These are phyloP conservation scores for Euplexia lucipara DNA, from an alignment of 2,888 invertebrate genomes.

Conservation along the genomic window DNA sequence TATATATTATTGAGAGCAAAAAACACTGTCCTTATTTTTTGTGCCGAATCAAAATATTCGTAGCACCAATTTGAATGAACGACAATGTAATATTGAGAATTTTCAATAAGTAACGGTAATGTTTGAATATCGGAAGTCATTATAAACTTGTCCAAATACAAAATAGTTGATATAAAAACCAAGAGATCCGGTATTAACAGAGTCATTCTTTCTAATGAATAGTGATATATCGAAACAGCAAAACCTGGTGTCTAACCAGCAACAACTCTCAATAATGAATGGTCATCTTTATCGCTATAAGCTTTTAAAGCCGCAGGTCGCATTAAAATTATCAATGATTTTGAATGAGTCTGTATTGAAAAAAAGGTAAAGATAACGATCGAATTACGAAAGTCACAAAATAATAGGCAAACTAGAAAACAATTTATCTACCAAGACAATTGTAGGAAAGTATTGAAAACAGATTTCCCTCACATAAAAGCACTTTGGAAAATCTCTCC, in stretches of 20 bases:
- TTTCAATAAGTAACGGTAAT: conserved; percentile 45
- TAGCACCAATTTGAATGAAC: conserved; percentile 27
- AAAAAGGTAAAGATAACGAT: not conserved
- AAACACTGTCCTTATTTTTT: conserved; percentile 50
- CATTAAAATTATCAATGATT: not conserved
- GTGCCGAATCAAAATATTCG: conserved; percentile 39
- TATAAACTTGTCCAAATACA: conserved; percentile 46
- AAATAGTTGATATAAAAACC: not conserved
- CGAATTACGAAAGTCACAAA: conserved; percentile 2
- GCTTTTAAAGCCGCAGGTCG: not conserved
- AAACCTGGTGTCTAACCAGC: not conserved
- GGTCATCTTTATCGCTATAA: conserved; percentile 1
- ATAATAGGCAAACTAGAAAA: not conserved
- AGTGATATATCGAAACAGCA: conserved; percentile 6
- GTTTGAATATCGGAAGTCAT: conserved; percentile 44
- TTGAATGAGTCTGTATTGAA: conserved; percentile 1
- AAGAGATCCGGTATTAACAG: not conserved
- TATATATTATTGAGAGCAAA: conserved; percentile 43
- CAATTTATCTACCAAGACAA: not conserved
- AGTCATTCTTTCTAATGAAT: conserved; percentile 45
- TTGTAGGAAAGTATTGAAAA: not conserved
- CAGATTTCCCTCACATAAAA: not conserved
- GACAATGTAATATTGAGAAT: conserved; percentile 36
- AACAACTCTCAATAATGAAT: conserved; percentile 1
- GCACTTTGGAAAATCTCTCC: not conserved